Base-by-base conservation (phyloP, 1,140 invertebrate genomes). In the Thrips palmi region DNA sequence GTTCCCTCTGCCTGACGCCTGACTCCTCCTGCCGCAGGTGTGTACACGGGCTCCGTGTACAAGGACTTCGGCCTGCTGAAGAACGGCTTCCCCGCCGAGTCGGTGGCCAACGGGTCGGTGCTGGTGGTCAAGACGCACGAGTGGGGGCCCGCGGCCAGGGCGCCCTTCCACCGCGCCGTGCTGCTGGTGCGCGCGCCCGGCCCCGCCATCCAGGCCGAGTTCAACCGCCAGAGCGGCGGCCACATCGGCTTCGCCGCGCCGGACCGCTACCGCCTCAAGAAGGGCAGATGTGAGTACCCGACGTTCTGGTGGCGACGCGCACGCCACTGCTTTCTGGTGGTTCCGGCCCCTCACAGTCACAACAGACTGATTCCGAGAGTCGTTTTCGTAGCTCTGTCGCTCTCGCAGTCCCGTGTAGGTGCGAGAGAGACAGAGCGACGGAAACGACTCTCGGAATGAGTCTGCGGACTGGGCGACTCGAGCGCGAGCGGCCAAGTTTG, bases 91-190 rank as follows among this genome's bases (percentile, higher is more conserved):
- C 77, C 77, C 7, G 79, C 71, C 2, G 81, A 84, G 53, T 77
- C 71, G 48, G 60, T 82, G 2, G 61, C 62, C 12, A 78, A 81
- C 57, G 70, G 70, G 12, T 75, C 77, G n/a, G 79, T 66, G 3
- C 54, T 82, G 20, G 65, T 80, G 18, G 74, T 84, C 10, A 85
- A 85, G 58, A 84, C 80, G 1, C 81, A 85, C 56, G 75, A 79
- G 51, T 74, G 65, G 54, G 77, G 77, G 11, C 52, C 62, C 8
- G 47, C 55, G 17, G 68, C 72, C 1, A 54, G 67, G 35, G 51
- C 57, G 15, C 63, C 61, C 12, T 82, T 77, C 52, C 55, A 63
- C 24, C 68, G 68, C 41, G 76, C 75, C 2, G 62, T 83, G 28
- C 53, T 83, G 12, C 52, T 83, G 21, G 67, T 82, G 10, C 57